phyloP scores from a whole-genome alignment of 2,888 invertebrate species.

The Euzetes globulus region DNA sequence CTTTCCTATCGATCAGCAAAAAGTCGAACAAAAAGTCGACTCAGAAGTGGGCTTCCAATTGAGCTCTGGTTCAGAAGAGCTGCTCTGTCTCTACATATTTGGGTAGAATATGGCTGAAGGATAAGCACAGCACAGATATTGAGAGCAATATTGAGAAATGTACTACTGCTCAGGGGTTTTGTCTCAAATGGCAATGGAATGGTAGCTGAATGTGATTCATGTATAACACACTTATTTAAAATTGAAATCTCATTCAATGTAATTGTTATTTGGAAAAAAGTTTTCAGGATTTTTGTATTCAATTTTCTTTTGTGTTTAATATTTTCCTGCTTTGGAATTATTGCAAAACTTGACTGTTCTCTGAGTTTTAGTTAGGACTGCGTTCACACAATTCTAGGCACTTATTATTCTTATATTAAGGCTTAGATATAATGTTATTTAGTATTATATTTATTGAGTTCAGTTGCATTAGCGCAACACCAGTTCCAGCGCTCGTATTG shows the following conservation, averaged over 20 bases:
- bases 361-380: too few relatives aligned
- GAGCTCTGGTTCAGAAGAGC: background rate
- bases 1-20: background rate
- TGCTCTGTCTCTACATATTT: background rate
- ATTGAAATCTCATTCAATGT: background rate
- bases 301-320: constrained; percentile 13
- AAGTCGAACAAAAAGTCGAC: background rate
- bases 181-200: background rate
- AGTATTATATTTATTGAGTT: constrained; percentile 21
- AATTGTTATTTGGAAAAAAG: background rate
- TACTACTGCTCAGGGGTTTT: background rate
- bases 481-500: background rate
- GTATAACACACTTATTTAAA: too few relatives aligned
- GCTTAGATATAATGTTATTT: background rate
- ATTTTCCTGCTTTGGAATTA: constrained; percentile 22
- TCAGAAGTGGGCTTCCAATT: background rate
- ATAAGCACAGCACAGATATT: background rate
- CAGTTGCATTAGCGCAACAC: background rate
- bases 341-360: background rate
- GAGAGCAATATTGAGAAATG: background rate
- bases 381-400: background rate
- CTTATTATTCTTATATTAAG: background rate
- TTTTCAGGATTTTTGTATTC: background rate
- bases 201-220: too few relatives aligned
- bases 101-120: background rate